Evolutionary conservation across 1,140 invertebrate species (phyloP), one percentile per base, ranked within the genome.

Genomic region (Heliconius eleuchia): DNA sequence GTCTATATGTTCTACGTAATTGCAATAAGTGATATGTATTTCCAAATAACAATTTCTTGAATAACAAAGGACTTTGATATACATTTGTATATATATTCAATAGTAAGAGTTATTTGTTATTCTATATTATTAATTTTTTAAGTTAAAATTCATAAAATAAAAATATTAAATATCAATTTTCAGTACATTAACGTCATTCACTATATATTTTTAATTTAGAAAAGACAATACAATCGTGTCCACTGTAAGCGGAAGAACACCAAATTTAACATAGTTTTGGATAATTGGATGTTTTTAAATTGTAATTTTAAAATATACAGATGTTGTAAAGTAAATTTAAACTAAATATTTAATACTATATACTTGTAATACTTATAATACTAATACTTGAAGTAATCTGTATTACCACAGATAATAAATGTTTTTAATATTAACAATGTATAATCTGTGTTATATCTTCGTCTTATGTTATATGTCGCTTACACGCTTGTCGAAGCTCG

Each of bases 201-300:
- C 1, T 46, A 19, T 52, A 18, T 5, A 19, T 52, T 52, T 52
- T 18, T 52, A 23, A 23, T 11, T 66, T 39, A 72, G 34, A 72
- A 16, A 39, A 72, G 8, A 23, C 71, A 72, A 72, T 72, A 23
- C 71, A 72, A 72, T 23, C 34, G 30, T 39, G 11, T 30, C 71
- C 71, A 72, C 71, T 72, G 71, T 72, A 72, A 72, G 71, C 37
- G n/a, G 37, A 72, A 72, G 71, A 72, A 72, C 71, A 72, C 71
- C 71, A 72, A 72, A 42, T 72, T 72, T 72, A 42, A 72, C n/a
- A 72, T 72, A 72, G 34, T 72, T 72, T 72, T 72, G 71, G 71
- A 72, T 72, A 72, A 72, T 72, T 72, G 34, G 23, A 72, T 39
- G 37, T 72, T 72, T 71, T 72, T 39, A 18, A 72, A 42, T 72